Evolutionary conservation across 2,888 invertebrate species (phyloP), one percentile per base, ranked within the genome.

Genomic region (Caenorhabditis auriculariae): DNA sequence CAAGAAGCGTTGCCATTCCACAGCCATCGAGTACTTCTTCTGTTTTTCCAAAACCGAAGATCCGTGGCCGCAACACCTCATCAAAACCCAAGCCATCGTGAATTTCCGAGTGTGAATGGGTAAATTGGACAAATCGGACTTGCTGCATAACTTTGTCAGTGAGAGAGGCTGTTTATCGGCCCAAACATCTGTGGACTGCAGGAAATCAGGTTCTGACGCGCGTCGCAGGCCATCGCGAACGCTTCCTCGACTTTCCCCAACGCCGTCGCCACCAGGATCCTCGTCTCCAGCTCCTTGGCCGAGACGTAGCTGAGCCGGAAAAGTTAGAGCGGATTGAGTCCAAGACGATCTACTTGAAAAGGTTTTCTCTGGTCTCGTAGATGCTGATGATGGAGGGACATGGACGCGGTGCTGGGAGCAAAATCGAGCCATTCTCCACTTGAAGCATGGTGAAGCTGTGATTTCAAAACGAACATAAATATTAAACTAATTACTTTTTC

Each of bases 91-190:
- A 0, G 86, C 84, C 0, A 87, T 86, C 0, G 88, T 87, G 78
- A 85, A 89, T 27, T 84, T 83, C 5, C 87, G 84, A 21, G 88
- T 82, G 84, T 86, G 88, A 0, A 74, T 63, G 0, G 88, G 87
- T 76, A 84, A 82, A 2, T 38, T n/a, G n/a, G n/a, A n/a, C n/a
- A n/a, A n/a, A n/a, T n/a, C n/a, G n/a, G n/a, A n/a, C n/a, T n/a
- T n/a, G n/a, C n/a, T n/a, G n/a, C n/a, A n/a, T n/a, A n/a, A n/a
- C n/a, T n/a, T n/a, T n/a, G n/a, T n/a, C n/a, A n/a, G n/a, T n/a
- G n/a, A n/a, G n/a, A n/a, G n/a, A n/a, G n/a, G n/a, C n/a, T n/a
- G n/a, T n/a, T n/a, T n/a, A n/a, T n/a, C n/a, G n/a, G n/a, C n/a
- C n/a, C n/a, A n/a, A n/a, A n/a, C n/a, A n/a, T n/a, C n/a, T n/a